phyloP scores from a whole-genome alignment of 2,888 invertebrate species.

The Sipunculus nudus region DNA sequence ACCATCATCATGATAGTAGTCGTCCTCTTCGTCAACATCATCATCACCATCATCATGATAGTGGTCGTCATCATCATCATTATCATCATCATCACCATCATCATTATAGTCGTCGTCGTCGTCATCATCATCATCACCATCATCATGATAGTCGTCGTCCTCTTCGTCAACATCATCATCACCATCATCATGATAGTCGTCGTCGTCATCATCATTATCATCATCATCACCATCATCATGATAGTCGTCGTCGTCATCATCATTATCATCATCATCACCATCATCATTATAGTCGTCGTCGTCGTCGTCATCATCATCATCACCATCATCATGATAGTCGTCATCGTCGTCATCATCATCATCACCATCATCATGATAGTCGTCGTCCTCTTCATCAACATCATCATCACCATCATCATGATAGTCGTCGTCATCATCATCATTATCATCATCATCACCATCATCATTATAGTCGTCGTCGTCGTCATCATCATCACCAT shows the following conservation, averaged over 20 bases:
- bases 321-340: conserved; percentile 22
- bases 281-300: conserved; percentile 22
- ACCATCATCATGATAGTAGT: conserved; percentile 12
- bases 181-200: conserved; percentile 18
- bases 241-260: conserved; percentile 21
- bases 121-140: conserved; percentile 27
- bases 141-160: conserved; percentile 16
- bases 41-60: conserved; percentile 23
- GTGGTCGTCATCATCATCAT: conserved; percentile 17
- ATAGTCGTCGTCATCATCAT: conserved; percentile 24
- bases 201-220: conserved; percentile 25
- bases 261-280: conserved; percentile 22
- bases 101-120: conserved; percentile 24
- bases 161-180: conserved; percentile 11
- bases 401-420: conserved; percentile 22
- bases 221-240: conserved; percentile 22
- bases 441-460: conserved; percentile 23
- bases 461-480: conserved; percentile 24
- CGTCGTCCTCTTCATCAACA: conserved; percentile 9
- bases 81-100: conserved; percentile 24
- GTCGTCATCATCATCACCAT: conserved; percentile 21
- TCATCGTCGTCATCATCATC: conserved; percentile 18
- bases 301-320: conserved; percentile 18
- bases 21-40: conserved; percentile 20
- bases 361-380: conserved; percentile 12